Evolutionary conservation across 2,888 invertebrate species (phyloP).

Genomic region (Ectobius pallidus): DNA sequence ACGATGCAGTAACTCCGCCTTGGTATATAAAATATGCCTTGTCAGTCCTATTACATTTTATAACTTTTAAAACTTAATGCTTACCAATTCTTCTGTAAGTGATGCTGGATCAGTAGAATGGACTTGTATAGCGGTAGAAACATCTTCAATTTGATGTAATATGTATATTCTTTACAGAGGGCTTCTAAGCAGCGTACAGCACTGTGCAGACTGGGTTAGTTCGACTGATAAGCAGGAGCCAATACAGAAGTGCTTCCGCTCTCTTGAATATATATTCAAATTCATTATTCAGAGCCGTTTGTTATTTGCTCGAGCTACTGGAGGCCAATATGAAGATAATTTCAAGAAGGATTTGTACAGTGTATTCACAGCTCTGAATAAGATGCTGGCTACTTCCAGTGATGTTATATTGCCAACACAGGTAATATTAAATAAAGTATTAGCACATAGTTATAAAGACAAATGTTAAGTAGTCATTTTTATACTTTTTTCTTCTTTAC

Average conservation of each 20-base stretch:
- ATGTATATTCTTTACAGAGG: slow-evolving; percentile 64
- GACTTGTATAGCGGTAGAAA: too few relatives aligned
- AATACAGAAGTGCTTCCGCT: slow-evolving; percentile 87
- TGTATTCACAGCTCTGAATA: slow-evolving; percentile 78
- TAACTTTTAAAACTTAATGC: too few relatives aligned
- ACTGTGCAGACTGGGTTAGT: slow-evolving; percentile 85
- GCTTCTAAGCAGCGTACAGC: slow-evolving; percentile 85
- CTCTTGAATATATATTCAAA: slow-evolving; percentile 90
- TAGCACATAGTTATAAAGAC: too few relatives aligned
- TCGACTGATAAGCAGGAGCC: slow-evolving; percentile 88
- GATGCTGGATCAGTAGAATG: too few relatives aligned
- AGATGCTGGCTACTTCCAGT: slow-evolving; percentile 72
- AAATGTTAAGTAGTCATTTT: too few relatives aligned
- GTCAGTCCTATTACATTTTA: too few relatives aligned
- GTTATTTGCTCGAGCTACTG: slow-evolving; percentile 83
- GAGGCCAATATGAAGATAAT: slow-evolving; percentile 87
- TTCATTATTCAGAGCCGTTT: slow-evolving; percentile 88
- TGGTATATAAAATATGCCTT: too few relatives aligned
- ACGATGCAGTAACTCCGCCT: too few relatives aligned
- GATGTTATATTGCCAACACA: slow-evolving; percentile 80
- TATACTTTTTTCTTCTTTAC: too few relatives aligned
- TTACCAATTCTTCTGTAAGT: too few relatives aligned
- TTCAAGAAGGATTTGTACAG: slow-evolving; percentile 82
- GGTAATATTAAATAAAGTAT: slow-evolving; percentile 60
- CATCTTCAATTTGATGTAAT: too few relatives aligned